Evolutionary conservation across 2,797 vertebrate species (phyloP).

Genomic region (Kryptolebias ocellatus): DNA sequence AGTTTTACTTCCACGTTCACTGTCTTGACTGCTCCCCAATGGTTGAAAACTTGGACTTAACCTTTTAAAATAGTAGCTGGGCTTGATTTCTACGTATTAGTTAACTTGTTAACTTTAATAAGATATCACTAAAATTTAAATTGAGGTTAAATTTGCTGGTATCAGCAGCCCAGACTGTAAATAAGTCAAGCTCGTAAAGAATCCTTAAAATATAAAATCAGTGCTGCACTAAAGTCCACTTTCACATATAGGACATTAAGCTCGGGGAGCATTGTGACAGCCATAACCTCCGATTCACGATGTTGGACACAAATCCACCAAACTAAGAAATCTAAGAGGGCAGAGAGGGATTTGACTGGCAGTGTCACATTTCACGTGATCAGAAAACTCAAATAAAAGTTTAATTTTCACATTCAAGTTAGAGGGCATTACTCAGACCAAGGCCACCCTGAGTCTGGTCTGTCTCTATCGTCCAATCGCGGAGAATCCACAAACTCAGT

Average conservation of each 20-base stretch:
- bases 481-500: slow-evolving; percentile 4
- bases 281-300: slow-evolving; percentile 17
- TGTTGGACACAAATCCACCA: neutral
- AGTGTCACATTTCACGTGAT: slow-evolving; percentile 29
- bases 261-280: neutral
- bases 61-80: too few relatives aligned
- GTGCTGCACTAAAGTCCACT: too few relatives aligned
- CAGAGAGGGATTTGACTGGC: slow-evolving; percentile 12
- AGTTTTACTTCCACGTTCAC: too few relatives aligned
- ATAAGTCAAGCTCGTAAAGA: too few relatives aligned
- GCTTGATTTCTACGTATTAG: too few relatives aligned
- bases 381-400: slow-evolving; percentile 23
- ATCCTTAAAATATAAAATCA: too few relatives aligned
- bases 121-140: too few relatives aligned
- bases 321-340: neutral
- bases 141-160: too few relatives aligned
- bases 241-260: neutral
- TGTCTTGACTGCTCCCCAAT: too few relatives aligned
- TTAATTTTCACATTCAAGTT: slow-evolving; percentile 28
- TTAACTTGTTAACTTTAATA: too few relatives aligned
- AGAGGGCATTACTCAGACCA: slow-evolving; percentile 49
- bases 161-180: too few relatives aligned
- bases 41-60: too few relatives aligned
- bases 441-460: slow-evolving; percentile 29
- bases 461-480: slow-evolving; percentile 9